phyloP scores from a whole-genome alignment of 2,113 vertebrate species.

The human region DNA sequence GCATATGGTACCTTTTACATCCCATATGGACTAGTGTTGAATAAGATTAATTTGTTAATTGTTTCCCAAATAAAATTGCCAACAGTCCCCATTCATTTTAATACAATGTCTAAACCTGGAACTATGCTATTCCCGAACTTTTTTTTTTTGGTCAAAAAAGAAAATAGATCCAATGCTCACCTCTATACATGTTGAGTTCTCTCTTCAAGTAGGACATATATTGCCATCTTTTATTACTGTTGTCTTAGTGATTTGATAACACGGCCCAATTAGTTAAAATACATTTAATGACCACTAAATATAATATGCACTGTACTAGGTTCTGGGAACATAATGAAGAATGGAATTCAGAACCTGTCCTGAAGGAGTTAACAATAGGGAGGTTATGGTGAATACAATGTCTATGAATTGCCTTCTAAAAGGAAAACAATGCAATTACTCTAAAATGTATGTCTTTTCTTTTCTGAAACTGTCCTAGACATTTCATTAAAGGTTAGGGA shows the following conservation, averaged over 20 bases:
- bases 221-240: background rate
- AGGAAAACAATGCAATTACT: background rate
- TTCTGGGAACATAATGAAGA: background rate
- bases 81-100: background rate
- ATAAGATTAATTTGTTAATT: background rate
- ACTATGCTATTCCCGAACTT: background rate
- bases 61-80: slow-evolving; percentile 26
- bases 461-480: background rate
- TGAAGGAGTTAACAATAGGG: background rate
- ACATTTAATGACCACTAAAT: background rate
- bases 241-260: background rate
- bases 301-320: background rate
- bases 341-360: background rate
- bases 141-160: background rate
- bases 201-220: background rate
- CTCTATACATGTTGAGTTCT: background rate
- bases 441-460: background rate
- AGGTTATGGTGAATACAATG: background rate
- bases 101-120: background rate
- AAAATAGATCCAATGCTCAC: background rate
- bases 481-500: background rate
- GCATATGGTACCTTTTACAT: background rate
- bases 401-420: background rate
- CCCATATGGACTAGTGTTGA: background rate
- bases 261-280: background rate